Percentiles rank a stretch among this genome's conserved stretches.
Evolutionary conservation across 2,888 invertebrate species (phyloP).

Genomic region (Ormyrus pomaceus): DNA sequence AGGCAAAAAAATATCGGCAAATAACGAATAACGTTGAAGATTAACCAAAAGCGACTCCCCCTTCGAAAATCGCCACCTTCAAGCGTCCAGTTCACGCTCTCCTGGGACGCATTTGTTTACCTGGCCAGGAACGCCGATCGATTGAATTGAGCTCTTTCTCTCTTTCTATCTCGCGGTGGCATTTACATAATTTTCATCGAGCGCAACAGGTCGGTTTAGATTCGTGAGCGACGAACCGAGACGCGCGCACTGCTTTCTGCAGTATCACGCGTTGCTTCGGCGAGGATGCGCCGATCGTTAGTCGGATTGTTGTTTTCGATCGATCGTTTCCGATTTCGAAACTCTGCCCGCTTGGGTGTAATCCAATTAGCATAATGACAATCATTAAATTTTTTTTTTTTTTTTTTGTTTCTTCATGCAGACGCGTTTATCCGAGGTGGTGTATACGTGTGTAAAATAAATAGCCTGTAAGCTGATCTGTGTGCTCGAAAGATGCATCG

Average conservation of each 20-base stretch:
- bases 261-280: neutral
- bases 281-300: neutral
- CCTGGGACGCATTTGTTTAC: neutral
- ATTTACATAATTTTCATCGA: constrained; percentile 45
- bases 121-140: neutral
- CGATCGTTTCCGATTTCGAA: constrained; percentile 3
- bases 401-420: neutral
- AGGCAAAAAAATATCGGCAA: neutral
- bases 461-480: too few relatives aligned
- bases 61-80: constrained; percentile 1
- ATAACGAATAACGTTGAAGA: constrained; percentile 13
- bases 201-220: constrained; percentile 17
- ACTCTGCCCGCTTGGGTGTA: neutral
- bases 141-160: neutral
- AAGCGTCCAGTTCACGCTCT: neutral
- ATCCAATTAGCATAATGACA: constrained; percentile 11
- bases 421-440: too few relatives aligned
- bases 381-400: constrained; percentile 1
- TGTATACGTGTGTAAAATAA: too few relatives aligned
- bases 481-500: too few relatives aligned
- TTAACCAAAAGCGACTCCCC: neutral
- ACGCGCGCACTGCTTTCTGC: constrained; percentile 7
- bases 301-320: constrained; percentile 1
- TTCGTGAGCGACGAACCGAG: constrained; percentile 10
- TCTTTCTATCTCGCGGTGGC: neutral